These are phyloP conservation scores for Gadopsis bispinosus DNA, from an alignment of 2,797 vertebrate species.

Conservation along the genomic window DNA sequence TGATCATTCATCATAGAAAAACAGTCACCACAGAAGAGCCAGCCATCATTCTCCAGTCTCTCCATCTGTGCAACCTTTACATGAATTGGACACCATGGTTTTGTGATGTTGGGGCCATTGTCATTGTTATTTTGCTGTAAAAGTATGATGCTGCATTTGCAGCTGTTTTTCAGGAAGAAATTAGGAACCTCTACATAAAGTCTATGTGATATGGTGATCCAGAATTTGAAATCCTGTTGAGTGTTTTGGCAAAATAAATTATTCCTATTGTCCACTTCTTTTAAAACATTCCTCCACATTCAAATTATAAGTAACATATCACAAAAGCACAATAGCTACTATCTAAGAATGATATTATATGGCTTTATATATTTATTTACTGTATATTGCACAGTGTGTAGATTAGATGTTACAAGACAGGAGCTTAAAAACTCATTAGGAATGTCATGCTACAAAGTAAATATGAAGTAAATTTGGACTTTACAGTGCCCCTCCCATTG, in stretches of 20 bases:
- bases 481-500: neutral
- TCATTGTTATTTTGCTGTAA: neutral
- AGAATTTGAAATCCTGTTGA: neutral
- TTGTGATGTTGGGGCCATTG: neutral
- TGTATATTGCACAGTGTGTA: neutral
- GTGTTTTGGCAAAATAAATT: neutral
- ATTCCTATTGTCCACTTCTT: neutral
- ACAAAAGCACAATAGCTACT: neutral
- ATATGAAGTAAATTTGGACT: neutral
- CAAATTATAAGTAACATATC: neutral
- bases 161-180: neutral
- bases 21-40: neutral
- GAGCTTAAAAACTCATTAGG: neutral
- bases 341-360: neutral
- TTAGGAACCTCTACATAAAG: neutral
- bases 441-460: neutral
- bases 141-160: neutral
- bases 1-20: conserved; percentile 8
- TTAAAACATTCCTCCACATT: too few relatives aligned
- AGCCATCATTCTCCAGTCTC: neutral
- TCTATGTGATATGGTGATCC: neutral
- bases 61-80: neutral
- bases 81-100: neutral
- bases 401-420: neutral
- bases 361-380: neutral